Base-by-base conservation (phyloP, 1,140 invertebrate species). In the Drosophila subobscura region DNA sequence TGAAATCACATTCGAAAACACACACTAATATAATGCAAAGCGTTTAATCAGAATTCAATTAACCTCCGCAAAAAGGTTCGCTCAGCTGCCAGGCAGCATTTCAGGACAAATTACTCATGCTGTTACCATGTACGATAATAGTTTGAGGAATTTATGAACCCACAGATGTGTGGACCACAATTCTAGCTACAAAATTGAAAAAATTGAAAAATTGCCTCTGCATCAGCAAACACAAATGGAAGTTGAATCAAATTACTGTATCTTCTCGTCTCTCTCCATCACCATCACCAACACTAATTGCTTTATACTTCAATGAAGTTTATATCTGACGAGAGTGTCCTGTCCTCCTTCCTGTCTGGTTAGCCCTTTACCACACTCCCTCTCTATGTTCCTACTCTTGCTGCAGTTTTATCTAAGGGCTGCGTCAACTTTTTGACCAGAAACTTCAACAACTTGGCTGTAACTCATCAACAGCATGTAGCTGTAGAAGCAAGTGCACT, bases 361-460 rank as follows among this genome's bases (percentile, higher is more conserved):
- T 20, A 20, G 16, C 16, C 10, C n/a, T 14, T n/a, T 29, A 4
- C 7, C 25, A 4, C 10, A 0, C 16, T 40, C 5, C 8, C 49
- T 3, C 5, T 14, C 14, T 4, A 1, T 22, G n/a, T 4, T 27
- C 8, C 10, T 54, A 44, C 41, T 14, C 25, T 23, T 50, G 45
- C 42, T 73, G 55, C 61, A 61, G 52, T 47, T 58, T 72, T 81
- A 80, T 72, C 68, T 83, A 68, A 77, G 57, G 60, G 58, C 59
- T 83, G 63, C 63, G 71, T 78, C 79, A 75, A 75, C 71, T 79
- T 72, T 84, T 75, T 79, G 65, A 84, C 75, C 79, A 58, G 71
- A 61, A 79, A 76, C 80, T 83, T 83, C 60, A 72, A 72, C 80
- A 70, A 73, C 71, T 74, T 65, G 52, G 68, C 70, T 50, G 71